Evolutionary conservation across 92 coral and sea anemone species (phyloP).

Genomic region (Epizoanthus scotinus): DNA sequence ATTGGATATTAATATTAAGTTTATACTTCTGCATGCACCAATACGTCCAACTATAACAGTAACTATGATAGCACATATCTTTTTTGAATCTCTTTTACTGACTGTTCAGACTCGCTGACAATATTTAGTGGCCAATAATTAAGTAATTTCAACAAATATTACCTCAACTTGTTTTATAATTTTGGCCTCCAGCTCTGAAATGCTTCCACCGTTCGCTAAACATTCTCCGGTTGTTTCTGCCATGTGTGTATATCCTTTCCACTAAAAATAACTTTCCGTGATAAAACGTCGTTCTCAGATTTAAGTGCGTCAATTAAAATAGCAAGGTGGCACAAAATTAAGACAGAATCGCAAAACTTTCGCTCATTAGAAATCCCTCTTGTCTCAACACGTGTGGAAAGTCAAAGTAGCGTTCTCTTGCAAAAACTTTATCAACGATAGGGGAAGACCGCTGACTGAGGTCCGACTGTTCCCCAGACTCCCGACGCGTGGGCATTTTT

Average conservation of each 20-base stretch:
- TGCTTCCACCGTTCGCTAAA: slow-evolving; percentile 39
- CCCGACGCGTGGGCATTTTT: too few relatives aligned
- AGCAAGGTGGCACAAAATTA: background rate
- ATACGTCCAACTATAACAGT: too few relatives aligned
- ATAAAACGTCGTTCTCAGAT: background rate
- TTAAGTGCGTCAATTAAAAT: background rate
- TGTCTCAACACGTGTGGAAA: slow-evolving; percentile 17
- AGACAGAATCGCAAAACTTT: background rate
- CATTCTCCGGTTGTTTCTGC: slow-evolving; percentile 13
- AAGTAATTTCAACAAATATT: background rate
- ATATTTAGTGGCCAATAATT: too few relatives aligned
- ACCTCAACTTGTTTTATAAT: slow-evolving; percentile 93
- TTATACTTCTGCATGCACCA: too few relatives aligned
- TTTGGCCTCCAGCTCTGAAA: slow-evolving; percentile 66
- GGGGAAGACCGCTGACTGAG: slow-evolving; percentile 21
- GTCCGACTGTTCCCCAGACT: too few relatives aligned
- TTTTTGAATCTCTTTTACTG: too few relatives aligned
- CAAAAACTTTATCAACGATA: background rate
- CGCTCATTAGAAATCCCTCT: background rate
- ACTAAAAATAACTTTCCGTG: background rate
- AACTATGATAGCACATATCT: too few relatives aligned
- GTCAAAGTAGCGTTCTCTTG: background rate
- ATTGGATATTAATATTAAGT: too few relatives aligned
- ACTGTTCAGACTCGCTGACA: too few relatives aligned
- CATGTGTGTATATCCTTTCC: slow-evolving; percentile 1